These are phyloP conservation scores for Sycophila texana DNA, from an alignment of 2,888 invertebrate species.

Conservation along the genomic window DNA sequence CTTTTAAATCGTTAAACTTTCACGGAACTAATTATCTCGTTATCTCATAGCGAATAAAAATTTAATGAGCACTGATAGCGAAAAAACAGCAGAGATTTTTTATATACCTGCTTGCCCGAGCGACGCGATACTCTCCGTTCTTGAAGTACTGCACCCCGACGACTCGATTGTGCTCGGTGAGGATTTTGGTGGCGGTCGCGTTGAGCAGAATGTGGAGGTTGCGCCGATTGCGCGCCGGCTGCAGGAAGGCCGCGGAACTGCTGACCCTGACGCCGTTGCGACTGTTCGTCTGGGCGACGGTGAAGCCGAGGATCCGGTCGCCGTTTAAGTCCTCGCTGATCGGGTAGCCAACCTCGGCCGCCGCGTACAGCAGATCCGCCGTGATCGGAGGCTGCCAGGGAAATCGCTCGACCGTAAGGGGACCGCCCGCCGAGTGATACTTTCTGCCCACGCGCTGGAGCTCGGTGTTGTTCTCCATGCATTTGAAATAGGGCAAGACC, in stretches of 20 bases:
- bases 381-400: conserved; percentile 81
- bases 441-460: conserved; percentile 79
- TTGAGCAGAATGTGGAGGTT: conserved; percentile 82
- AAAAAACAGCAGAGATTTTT: background rate
- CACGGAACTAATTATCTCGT: too few species aligned
- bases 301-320: conserved; percentile 80
- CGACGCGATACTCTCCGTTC: conserved; percentile 64
- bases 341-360: conserved; percentile 80
- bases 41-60: too few species aligned
- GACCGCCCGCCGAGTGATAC: conserved; percentile 81
- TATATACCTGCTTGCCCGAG: conserved; percentile 59
- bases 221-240: conserved; percentile 77
- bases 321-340: conserved; percentile 82
- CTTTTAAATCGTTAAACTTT: too few species aligned
- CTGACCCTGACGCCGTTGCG: conserved; percentile 81
- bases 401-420: conserved; percentile 81
- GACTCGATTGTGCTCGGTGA: conserved; percentile 77
- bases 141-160: conserved; percentile 79
- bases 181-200: conserved; percentile 79
- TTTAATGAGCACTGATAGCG: too few species aligned
- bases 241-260: conserved; percentile 80
- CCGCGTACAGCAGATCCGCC: conserved; percentile 80
- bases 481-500: conserved; percentile 85
- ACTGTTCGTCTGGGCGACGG: conserved; percentile 81
- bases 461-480: conserved; percentile 82